Evolutionary conservation across 2,888 invertebrate species (phyloP).

Genomic region (Leptinotarsa rubiginosa): DNA sequence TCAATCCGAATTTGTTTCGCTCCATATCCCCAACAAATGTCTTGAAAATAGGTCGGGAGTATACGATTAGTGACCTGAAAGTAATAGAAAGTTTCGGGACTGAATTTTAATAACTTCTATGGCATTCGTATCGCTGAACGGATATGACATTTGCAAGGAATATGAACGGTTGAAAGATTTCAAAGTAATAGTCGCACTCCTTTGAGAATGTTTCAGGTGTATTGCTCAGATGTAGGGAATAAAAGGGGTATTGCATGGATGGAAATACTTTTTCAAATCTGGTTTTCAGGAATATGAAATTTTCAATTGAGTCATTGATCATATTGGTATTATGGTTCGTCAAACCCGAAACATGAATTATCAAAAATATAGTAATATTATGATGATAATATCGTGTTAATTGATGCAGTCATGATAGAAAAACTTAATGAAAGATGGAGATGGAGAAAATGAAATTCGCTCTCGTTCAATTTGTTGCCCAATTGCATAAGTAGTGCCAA

Average conservation of each 20-base stretch:
- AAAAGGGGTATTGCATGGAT: neutral
- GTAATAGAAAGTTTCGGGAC: constrained; percentile 21
- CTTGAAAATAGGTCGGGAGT: constrained; percentile 17
- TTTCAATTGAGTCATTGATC: too few relatives aligned
- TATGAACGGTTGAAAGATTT: constrained; percentile 6
- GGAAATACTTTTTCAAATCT: too few relatives aligned
- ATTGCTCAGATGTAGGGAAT: neutral
- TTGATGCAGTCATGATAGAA: too few relatives aligned
- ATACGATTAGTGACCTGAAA: constrained; percentile 16
- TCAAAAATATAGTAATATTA: too few relatives aligned
- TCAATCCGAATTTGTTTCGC: constrained; percentile 1
- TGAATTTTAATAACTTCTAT: constrained; percentile 24
- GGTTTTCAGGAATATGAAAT: too few relatives aligned
- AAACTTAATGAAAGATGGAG: too few relatives aligned
- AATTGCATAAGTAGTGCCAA: too few relatives aligned
- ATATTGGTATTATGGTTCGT: too few relatives aligned
- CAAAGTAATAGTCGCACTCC: neutral
- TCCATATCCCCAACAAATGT: constrained; percentile 16
- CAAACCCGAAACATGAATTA: too few relatives aligned
- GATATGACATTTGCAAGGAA: constrained; percentile 10
- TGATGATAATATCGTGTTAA: too few relatives aligned
- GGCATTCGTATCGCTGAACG: constrained; percentile 10
- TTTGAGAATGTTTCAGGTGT: neutral
- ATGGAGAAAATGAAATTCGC: too few relatives aligned
- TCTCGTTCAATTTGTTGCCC: too few relatives aligned